A percentile compares a stretch with the other conserved stretches of the same genome.
phyloP scores from a whole-genome alignment of 1,140 invertebrate species.

The Myzus persicae region DNA sequence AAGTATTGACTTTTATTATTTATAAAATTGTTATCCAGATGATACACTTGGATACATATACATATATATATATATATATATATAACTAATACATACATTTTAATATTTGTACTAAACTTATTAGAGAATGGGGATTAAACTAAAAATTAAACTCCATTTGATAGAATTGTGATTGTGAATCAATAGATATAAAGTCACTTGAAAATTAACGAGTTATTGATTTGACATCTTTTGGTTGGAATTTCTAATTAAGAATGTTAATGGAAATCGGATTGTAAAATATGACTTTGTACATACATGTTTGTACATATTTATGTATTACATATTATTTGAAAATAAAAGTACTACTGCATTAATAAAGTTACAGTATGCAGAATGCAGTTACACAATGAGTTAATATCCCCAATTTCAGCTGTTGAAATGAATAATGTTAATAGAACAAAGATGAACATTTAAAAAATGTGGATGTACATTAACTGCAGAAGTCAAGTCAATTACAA shows the following conservation, averaged over 20 bases:
- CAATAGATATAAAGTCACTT: conserved; percentile 33
- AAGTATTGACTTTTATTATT: neutral
- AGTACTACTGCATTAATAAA: neutral
- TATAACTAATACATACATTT: neutral
- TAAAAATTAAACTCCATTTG: neutral
- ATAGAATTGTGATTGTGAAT: neutral
- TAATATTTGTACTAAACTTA: neutral
- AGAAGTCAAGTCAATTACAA: neutral
- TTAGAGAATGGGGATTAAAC: neutral
- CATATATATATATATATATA: neutral
- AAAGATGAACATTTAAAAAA: conserved; percentile 12
- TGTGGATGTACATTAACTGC: neutral
- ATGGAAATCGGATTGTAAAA: neutral
- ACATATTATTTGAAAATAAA: neutral
- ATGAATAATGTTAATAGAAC: neutral
- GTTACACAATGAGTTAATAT: neutral
- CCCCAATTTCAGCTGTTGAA: neutral
- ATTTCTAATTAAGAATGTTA: neutral
- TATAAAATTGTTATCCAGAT: neutral
- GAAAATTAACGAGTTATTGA: conserved; percentile 28
- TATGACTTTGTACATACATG: neutral
- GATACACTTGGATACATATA: neutral
- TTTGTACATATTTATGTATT: neutral
- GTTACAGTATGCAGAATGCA: too few species aligned
- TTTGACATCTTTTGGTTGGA: neutral